These are phyloP conservation scores for Pseudorhombus dupliciocellatus DNA, from an alignment of 2,113 vertebrate genomes.

Conservation along the genomic window DNA sequence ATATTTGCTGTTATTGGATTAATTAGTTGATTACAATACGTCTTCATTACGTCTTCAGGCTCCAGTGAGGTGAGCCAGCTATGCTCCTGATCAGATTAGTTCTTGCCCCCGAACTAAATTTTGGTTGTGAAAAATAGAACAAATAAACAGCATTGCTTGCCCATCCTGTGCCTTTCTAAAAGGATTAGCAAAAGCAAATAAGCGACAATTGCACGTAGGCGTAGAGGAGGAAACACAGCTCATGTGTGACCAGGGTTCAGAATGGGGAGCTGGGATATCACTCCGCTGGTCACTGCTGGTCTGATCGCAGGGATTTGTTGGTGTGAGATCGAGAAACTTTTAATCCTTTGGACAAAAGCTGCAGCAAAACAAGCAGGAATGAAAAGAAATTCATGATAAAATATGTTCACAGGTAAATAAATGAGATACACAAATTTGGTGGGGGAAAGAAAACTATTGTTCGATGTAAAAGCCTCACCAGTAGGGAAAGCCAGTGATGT, in stretches of 20 bases:
- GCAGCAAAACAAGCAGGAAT: neutral
- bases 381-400: no score
- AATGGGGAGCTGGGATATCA: neutral
- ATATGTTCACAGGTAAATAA: neutral
- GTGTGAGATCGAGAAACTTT: neutral
- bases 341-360: conserved; percentile 1
- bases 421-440: neutral
- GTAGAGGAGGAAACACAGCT: neutral
- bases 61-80: neutral
- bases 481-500: conserved; percentile 22
- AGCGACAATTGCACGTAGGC: neutral
- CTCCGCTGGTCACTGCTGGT: neutral
- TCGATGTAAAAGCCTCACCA: neutral
- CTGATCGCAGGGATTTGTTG: conserved; percentile 12
- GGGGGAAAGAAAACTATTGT: neutral
- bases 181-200: conserved; percentile 28
- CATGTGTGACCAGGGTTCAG: conserved; percentile 36
- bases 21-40: neutral
- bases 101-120: conserved; percentile 10
- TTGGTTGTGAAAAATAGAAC: conserved; percentile 12
- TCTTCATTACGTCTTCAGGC: neutral
- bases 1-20: conserved; percentile 5
- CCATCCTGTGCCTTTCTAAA: neutral
- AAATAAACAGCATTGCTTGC: neutral
- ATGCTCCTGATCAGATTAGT: conserved; percentile 26